These are phyloP conservation scores for Bolinopsis microptera DNA, from an alignment of 37 sponge, comb jelly and placozoan species.

Conservation along the genomic window DNA sequence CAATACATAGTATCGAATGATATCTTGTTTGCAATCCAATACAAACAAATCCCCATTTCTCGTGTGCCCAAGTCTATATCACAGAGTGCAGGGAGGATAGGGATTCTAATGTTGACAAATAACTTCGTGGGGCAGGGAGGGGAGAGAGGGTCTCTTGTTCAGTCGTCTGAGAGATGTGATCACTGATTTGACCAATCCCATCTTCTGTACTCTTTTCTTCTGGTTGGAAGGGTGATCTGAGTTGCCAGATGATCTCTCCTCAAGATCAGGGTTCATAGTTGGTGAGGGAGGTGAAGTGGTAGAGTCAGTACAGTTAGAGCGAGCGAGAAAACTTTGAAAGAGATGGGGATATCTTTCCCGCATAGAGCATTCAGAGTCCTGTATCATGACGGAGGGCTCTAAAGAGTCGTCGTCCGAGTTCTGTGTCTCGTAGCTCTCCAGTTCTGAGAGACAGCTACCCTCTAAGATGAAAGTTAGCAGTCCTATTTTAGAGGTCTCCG, in stretches of 20 bases:
- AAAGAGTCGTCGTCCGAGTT: not conserved
- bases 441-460: not conserved
- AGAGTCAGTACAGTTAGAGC: not conserved
- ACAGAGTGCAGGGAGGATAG: no score
- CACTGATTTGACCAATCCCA: not conserved
- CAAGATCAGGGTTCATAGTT: not conserved
- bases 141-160: no score
- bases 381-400: not conserved
- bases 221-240: not conserved
- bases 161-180: not conserved
- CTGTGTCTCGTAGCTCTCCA: not conserved
- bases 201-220: not conserved
- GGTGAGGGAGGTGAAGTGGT: not conserved
- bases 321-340: not conserved
- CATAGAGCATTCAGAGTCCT: not conserved
- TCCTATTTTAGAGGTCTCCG: not conserved
- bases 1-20: no score
- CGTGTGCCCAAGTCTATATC: no score
- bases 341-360: not conserved
- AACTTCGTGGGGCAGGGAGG: no score
- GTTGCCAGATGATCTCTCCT: not conserved
- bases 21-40: no score
- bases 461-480: not conserved
- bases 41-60: no score
- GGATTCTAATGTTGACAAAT: no score